Base-by-base conservation (phyloP, 2,797 vertebrate genomes). In the Pseudochirops corinnae region DNA sequence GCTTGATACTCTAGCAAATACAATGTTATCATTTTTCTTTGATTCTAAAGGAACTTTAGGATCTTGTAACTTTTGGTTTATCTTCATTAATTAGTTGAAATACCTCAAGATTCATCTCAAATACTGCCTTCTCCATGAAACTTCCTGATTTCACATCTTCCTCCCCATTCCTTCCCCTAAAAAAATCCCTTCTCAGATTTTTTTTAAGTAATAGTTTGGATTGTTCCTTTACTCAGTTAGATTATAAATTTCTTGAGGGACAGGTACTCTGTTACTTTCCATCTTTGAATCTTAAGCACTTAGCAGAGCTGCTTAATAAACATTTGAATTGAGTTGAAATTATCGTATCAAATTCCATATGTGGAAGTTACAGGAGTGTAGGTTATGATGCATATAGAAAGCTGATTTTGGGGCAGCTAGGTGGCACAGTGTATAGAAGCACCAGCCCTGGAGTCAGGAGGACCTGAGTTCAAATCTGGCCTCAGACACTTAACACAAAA, bases 211-310 rank as follows among this genome's bases (percentile, higher is more conserved):
- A 24, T 7, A 82, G 21, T 82, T 46, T 82, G 7, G 39, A 82
- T 82, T 46, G 1, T 4, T 82, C 3, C 39, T 82, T 82, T 67
- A 24, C 33, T 4, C 24, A 92, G 46, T 91, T 62, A 31, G 56
- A 31, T 29, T 58, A 21, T 90, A 52, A 74, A 92, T 90, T 95
- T 28, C 24, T 24, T 90, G 56, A 96, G 90, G 90, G 62, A 39
- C 26, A 87, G 3, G 57, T 9, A 39, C 50, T 60, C 52, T 0
- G 0, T 94, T 13, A 3, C 58, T 62, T 33, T 91, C 13, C 3
- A 3, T 46, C 39, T 82, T 93, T 90, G 67, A 60, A 53, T 55
- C 12, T 31, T 55, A 18, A 82, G 91, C 57, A 58, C 3, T 46
- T 39, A 91, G 28, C 7, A 11, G 21, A 3, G 53, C 33, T 28